Base-by-base conservation (phyloP, 2,113 vertebrate genomes). In the Paraplagusia blochii region DNA sequence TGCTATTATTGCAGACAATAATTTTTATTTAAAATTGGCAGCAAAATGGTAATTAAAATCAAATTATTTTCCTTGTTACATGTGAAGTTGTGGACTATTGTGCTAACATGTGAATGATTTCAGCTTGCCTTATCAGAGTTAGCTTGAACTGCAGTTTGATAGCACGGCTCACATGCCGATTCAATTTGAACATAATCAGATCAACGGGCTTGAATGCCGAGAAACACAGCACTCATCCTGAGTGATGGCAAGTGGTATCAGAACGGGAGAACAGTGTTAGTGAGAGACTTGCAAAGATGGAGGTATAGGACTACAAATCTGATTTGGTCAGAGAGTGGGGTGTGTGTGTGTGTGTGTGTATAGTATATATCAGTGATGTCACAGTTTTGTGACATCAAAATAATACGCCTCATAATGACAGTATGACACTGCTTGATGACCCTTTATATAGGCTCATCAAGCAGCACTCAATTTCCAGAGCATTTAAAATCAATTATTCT, bases 151-250 rank as follows among this genome's bases (percentile, higher is more conserved):
- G 69, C 53, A 54, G 60, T 7, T 42, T 1, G 54, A 77, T 29
- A 44, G 44, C 29, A n/a, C 42, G 53, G 60, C 53, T 60, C 35
- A 16, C 17, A 38, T 22, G 15, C 40, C 66, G 63, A 88, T 75
- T 74, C 39, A 35, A 88, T 88, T 82, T 76, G 29, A 15, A 0
- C 1, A 46, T 72, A 77, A 86, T 79, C 49, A 15, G 62, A 86
- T 81, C 38, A 74, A 62, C 66, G 72, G 9, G 17, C 52, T 60
- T 75, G 63, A 73, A 75, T 36, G 47, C 57, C 1, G 39, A 36
- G 61, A 69, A 64, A 53, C 36, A 0, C 48, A 1, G 59, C 34
- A 5, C 46, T 69, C 59, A 19, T 49, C 19, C 49, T 3, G 9
- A 44, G n/a, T 34, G 40, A 63, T 72, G 83, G 83, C 67, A 74